These are phyloP conservation scores for Calypte anna DNA, from an alignment of 2,113 vertebrate genomes.

Conservation along the genomic window DNA sequence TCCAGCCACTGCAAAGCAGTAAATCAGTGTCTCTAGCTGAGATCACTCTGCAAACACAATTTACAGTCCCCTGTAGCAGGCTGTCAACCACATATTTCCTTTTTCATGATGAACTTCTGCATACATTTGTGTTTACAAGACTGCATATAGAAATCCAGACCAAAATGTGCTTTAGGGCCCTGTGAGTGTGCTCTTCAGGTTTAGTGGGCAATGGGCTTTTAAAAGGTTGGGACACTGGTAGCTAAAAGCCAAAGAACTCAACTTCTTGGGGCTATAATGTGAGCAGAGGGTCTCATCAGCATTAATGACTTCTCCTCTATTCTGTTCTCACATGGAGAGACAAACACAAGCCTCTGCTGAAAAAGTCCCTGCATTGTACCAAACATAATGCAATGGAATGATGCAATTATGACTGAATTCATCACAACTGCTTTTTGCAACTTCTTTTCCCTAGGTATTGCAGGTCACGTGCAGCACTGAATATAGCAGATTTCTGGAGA, in stretches of 20 bases:
- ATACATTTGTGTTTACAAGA: slow-evolving; percentile 16
- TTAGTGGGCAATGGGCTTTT: slow-evolving; percentile 62
- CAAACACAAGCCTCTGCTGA: neutral
- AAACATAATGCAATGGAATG: neutral
- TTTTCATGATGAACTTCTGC: neutral
- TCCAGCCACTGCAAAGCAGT: neutral
- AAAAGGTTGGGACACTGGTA: slow-evolving; percentile 25
- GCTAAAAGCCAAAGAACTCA: slow-evolving; percentile 29
- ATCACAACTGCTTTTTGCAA: neutral
- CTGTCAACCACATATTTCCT: neutral
- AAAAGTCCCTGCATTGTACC: neutral
- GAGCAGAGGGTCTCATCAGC: slow-evolving; percentile 32
- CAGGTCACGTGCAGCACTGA: neutral
- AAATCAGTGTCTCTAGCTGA: neutral
- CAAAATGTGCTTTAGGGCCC: neutral
- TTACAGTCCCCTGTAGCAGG: neutral
- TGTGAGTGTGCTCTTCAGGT: neutral
- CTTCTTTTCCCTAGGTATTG: neutral
- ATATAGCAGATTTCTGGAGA: neutral
- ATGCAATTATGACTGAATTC: neutral
- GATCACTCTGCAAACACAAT: neutral
- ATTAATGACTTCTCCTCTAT: neutral
- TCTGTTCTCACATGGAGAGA: neutral
- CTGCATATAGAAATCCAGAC: neutral
- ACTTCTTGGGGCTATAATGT: slow-evolving; percentile 12